Conservation (phyloP, 2,888 invertebrate species). For the Drepanosiphum platanoidis region DNA sequence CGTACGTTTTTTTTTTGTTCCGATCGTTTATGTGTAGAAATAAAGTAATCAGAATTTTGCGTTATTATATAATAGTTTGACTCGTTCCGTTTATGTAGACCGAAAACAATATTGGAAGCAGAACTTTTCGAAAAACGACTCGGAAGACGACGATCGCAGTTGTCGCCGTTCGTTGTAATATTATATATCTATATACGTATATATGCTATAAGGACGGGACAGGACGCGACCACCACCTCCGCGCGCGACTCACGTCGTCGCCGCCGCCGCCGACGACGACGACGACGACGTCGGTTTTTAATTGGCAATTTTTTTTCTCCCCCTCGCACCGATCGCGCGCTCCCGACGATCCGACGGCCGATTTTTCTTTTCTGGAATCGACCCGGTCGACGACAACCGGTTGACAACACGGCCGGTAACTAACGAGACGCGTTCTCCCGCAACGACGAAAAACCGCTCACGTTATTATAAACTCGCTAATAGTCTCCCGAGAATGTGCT, state of each 20-base stretch:
- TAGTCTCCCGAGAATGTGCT: slow-evolving; percentile 57
- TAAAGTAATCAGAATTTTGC: too few relatives aligned
- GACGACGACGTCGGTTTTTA: slow-evolving; percentile 14
- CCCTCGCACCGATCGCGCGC: not conserved
- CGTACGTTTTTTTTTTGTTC: too few relatives aligned
- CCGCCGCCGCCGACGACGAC: not conserved
- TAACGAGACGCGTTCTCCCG: slow-evolving; percentile 48
- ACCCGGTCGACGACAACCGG: slow-evolving; percentile 41
- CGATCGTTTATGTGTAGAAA: too few relatives aligned
- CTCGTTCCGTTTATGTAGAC: too few relatives aligned
- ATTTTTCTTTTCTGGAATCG: slow-evolving; percentile 57
- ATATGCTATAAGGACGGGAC: too few relatives aligned
- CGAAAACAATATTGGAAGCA: too few relatives aligned
- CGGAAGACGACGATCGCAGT: not conserved
- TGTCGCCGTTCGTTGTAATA: not conserved
- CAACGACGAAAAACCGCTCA: slow-evolving; percentile 48
- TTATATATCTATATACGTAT: too few relatives aligned
- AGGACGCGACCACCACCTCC: too few relatives aligned
- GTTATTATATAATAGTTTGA: too few relatives aligned
- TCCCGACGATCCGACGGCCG: not conserved
- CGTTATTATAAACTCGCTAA: slow-evolving; percentile 40
- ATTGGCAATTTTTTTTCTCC: slow-evolving; percentile 27
- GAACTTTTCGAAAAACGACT: not conserved
- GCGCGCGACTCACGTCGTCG: too few relatives aligned
- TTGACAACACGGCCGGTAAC: slow-evolving; percentile 8